Conservation (phyloP, 1,140 invertebrate species). For the Tenebrio molitor region DNA sequence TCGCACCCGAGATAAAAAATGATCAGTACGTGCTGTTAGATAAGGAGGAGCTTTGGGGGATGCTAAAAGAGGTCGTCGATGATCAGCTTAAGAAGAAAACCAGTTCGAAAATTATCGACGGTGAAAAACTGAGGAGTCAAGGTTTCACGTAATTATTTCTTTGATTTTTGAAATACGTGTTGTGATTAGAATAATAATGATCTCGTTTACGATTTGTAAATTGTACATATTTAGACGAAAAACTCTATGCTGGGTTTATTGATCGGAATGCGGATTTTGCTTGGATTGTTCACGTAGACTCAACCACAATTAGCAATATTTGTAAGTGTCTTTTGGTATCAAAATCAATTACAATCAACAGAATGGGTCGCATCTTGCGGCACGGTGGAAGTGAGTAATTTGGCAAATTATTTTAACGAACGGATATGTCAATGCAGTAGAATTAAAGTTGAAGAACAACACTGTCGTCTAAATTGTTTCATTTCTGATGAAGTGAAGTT, state of each 20-base stretch:
- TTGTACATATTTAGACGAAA: conserved; percentile 39
- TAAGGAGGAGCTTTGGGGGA: conserved; percentile 72
- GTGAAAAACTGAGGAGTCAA: conserved; percentile 49
- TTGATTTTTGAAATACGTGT: conserved; percentile 21
- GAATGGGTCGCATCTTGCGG: conserved; percentile 16
- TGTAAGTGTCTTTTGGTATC: conserved; percentile 47
- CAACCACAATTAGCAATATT: conserved; percentile 48
- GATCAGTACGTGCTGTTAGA: conserved; percentile 71
- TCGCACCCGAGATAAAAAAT: conserved; percentile 70
- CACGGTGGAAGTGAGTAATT: conserved; percentile 9
- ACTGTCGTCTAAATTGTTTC: too few species aligned
- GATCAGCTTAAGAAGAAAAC: conserved; percentile 58
- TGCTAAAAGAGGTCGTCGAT: conserved; percentile 71
- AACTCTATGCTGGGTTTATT: conserved; percentile 19
- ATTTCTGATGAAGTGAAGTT: too few species aligned
- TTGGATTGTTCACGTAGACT: conserved; percentile 26
- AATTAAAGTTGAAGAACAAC: too few species aligned
- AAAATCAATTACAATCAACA: conserved; percentile 44
- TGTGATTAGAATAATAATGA: conserved; percentile 49
- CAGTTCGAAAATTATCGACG: conserved; percentile 48
- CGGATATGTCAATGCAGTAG: background rate
- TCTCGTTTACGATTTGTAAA: conserved; percentile 30
- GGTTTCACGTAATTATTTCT: conserved; percentile 54
- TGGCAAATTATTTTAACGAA: background rate
- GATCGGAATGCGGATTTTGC: conserved; percentile 16